Evolutionary conservation across 2,888 invertebrate genomes (phyloP), one percentile per base, ranked within the genome.

Genomic region (Chloroclysta siterata): DNA sequence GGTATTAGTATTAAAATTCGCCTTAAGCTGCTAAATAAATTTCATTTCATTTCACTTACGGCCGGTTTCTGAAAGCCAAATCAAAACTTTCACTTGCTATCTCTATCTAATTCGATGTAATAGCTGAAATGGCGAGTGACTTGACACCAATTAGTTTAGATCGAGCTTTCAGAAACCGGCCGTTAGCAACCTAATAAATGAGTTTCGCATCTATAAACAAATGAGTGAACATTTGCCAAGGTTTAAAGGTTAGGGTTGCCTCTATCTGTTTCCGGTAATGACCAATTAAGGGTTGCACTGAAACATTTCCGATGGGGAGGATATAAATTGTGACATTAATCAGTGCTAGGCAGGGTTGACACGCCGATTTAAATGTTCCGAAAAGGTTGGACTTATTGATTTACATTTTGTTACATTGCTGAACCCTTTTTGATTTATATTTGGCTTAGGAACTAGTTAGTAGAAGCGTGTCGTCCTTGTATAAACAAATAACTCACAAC

Each of bases 201-300:
- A 55, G 15, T 51, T 36, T 7, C 53, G 41, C 33, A 42, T 64
- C 59, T 53, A 55, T 60, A 13, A 41, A 13, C 11, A 39, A 17
- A 46, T 17, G 46, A 7, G 15, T 46, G 0, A 46, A 46, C 17
- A 15, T 5, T 46, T 17, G 46, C 46, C 46, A 46, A 17, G 48
- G 82, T 82, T 80, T 77, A 79, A 72, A 72, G 81, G 81, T 80
- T 73, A 71, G 68, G 66, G 68, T 62, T 71, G 71, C 65, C 60
- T 72, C 78, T 74, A 82, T 83, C 81, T 78, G 71, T 83, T 78
- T 74, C 72, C 72, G 61, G 74, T 75, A 79, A 77, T 75, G 75
- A 75, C 72, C 74, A 72, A 73, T 72, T 73, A 73, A 63, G 72
- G 72, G 69, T 75, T 77, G 74, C 74, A 82, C 75, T 78, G 72